Evolutionary conservation across 2,888 invertebrate genomes (phyloP), one percentile per base, ranked within the genome.

Genomic region (Latrodectus hesperus): DNA sequence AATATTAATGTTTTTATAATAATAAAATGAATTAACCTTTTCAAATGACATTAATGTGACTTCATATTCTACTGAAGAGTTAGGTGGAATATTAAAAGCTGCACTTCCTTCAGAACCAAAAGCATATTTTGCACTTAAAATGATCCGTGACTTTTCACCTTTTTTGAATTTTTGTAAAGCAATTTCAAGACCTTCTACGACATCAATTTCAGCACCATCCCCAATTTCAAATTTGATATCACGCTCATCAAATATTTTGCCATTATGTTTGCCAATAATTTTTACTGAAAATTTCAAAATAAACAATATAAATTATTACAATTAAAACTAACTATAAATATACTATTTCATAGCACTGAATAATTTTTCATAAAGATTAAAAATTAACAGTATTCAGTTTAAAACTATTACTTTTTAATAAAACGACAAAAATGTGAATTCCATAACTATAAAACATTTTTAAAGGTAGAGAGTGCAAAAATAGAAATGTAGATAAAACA

Each of bases 21-120:
- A 38, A 38, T 38, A 38, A 38, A 60, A 38, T 68, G 73, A 72
- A 76, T 75, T 74, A 85, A 95, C 95, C 93, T 95, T 96, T 92
- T 98, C 98, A 92, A 98, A 98, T 90, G 94, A 95, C 64, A 95
- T 95, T 88, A 99, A 92, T 85, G 95, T 95, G 0, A 99, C 95
- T 16, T 94, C 94, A 92, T 98, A 99, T 90, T 96, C 95, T 0
- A 98, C 94, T 0, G 94, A 93, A 0, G 97, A 94, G 91, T 96
- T 94, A 0, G 96, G 93, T 38, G 98, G 98, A 90, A 99, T 95
- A 83, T 94, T 93, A 75, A 95, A 94, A 77, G 95, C 94, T 0
- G 94, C 90, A 89, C 95, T 95, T 0, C 97, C 97, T 79, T 92
- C 92, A 0, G 93, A 91, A 80, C 96, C 96, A 93, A 96, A 98